A percentile compares a stretch with the other conserved stretches of the same genome.
Evolutionary conservation across 2,113 vertebrate genomes (phyloP).

Genomic region (Ondatra zibethicus): DNA sequence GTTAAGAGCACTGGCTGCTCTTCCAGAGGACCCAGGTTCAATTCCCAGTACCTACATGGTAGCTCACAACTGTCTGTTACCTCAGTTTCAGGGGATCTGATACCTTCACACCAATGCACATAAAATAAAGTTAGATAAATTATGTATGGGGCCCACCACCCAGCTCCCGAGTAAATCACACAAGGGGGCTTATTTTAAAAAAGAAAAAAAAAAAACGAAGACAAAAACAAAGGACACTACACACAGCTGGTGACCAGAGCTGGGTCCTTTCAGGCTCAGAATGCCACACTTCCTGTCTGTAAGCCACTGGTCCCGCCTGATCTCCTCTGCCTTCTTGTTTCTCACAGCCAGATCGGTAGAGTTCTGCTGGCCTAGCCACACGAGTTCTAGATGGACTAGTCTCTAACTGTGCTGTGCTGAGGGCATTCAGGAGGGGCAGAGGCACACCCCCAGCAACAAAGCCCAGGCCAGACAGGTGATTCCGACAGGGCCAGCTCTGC

Average conservation of each 20-base stretch:
- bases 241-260: not conserved
- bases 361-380: not conserved
- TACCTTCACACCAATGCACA: too few relatives aligned
- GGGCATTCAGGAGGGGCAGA: not conserved
- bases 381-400: not conserved
- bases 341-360: not conserved
- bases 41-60: too few relatives aligned
- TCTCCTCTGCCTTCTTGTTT: not conserved
- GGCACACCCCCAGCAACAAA: not conserved
- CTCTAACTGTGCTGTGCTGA: not conserved
- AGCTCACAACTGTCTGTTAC: too few relatives aligned
- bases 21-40: too few relatives aligned
- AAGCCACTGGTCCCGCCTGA: not conserved
- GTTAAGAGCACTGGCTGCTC: too few relatives aligned
- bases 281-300: not conserved
- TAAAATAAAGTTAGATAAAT: too few relatives aligned
- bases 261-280: not conserved
- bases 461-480: not conserved
- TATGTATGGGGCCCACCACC: too few relatives aligned
- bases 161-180: too few relatives aligned
- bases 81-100: too few relatives aligned
- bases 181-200: too few relatives aligned
- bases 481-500: fast-evolving
- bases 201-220: too few relatives aligned
- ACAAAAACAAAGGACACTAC: not conserved